Conservation (phyloP, 1,140 invertebrate genomes). For the Batillaria attramentaria region DNA sequence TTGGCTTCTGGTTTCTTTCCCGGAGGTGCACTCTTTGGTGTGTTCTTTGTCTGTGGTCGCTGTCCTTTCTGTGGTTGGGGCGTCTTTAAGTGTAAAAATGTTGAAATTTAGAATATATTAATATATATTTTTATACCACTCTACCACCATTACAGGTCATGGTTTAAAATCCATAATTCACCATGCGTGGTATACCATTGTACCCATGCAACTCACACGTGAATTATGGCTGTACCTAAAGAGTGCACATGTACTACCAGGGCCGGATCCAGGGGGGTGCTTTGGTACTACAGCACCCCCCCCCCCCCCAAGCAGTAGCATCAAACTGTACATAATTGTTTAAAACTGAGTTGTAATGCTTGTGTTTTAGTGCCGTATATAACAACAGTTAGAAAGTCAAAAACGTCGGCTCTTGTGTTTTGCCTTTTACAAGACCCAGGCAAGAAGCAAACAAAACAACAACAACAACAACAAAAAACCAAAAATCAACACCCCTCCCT, state of each 20-base stretch:
- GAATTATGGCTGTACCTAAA: background rate
- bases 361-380: background rate
- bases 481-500: too few relatives aligned
- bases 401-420: background rate
- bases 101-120: background rate
- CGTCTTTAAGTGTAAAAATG: conserved; percentile 8
- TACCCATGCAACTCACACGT: background rate
- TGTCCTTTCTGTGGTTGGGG: conserved; percentile 9
- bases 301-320: conserved; percentile 14
- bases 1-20: conserved; percentile 1
- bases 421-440: background rate
- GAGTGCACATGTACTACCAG: background rate
- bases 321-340: too few relatives aligned
- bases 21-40: conserved; percentile 19
- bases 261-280: background rate
- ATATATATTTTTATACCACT: background rate
- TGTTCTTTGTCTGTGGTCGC: background rate
- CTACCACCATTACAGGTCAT: background rate
- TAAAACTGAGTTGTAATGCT: too few relatives aligned
- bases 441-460: background rate
- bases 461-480: too few relatives aligned
- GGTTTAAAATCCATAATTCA: background rate
- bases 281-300: background rate
- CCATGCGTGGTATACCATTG: background rate
- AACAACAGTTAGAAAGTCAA: background rate